Evolutionary conservation across 2,113 vertebrate species (phyloP), one percentile per base, ranked within the genome.

Genomic region (Lathamus discolor): DNA sequence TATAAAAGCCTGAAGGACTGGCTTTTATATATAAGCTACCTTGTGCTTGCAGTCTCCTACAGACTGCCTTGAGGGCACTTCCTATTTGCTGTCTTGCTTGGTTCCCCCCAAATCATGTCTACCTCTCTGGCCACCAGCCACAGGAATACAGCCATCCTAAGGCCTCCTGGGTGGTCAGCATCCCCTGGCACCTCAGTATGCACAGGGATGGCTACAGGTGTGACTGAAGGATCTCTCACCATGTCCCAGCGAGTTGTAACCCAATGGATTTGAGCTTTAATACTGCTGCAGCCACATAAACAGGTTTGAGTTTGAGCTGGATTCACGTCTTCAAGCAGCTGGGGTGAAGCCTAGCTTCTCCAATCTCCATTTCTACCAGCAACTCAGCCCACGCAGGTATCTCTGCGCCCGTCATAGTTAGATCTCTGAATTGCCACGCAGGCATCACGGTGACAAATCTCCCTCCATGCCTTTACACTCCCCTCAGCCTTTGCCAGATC

Each of bases 401-500:
- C 92, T 62, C 46, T 57, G 86, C 0, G 1, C 69, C 68, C 27
- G 0, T 70, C 14, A 0, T 83, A 90, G 91, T 93, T 49, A 93
- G 64, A 85, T 54, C 81, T 84, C 91, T 78, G 35, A 91, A 92
- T 5, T 68, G 70, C 93, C 84, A 66, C 3, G 24, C 81, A 87
- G 74, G 87, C 89, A 89, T 22, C 1, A 2, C 35, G 6, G 91
- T 70, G 93, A 91, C 93, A 91, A 59, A 91, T 91, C 84, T 83
- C 81, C 37, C 59, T 75, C 84, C 10, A 0, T 87, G 87, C 91
- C 91, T 95, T 82, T 92, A 85, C 84, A 66, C 75, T 79, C 82
- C 70, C 78, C 87, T 88, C 87, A 85, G 94, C 90, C 87, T 77
- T 43, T 91, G 80, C 91, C 95, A 94, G 82, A 89, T 93, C 75